Conservation (phyloP, 2,888 invertebrate species). For the Nebria brevicollis region DNA sequence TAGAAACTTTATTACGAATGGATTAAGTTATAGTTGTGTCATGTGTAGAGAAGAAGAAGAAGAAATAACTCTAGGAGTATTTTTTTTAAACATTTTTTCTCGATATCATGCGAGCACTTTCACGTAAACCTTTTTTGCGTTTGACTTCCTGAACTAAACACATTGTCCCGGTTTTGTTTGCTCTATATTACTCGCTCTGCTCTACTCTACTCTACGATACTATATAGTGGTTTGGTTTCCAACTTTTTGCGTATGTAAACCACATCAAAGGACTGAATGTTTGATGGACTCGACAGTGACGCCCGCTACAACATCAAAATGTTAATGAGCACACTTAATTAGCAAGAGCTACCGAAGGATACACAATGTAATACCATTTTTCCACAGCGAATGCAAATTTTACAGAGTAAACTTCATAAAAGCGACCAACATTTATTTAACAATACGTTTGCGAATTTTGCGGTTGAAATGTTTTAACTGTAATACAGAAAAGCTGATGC, state of each 20-base stretch:
- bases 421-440: neutral
- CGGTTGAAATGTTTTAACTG: too few relatives aligned
- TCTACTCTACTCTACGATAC: neutral
- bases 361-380: neutral
- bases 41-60: too few relatives aligned
- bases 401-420: too few relatives aligned
- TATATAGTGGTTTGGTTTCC: neutral
- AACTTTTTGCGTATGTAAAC: neutral
- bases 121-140: neutral
- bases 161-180: neutral
- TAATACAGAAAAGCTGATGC: too few relatives aligned
- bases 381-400: neutral
- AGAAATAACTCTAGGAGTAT: too few relatives aligned
- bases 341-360: neutral
- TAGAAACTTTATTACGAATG: too few relatives aligned
- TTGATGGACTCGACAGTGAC: neutral
- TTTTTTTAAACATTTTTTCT: too few relatives aligned
- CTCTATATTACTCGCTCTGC: neutral
- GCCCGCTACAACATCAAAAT: neutral
- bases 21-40: too few relatives aligned
- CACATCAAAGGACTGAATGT: neutral
- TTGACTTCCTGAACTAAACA: neutral
- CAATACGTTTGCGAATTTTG: too few relatives aligned
- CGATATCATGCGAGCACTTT: too few relatives aligned
- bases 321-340: neutral